Percentiles rank a stretch among this genome's conserved stretches.
These are phyloP conservation scores for Eupsittula cactorum DNA, from an alignment of 2,113 vertebrate genomes.

Conservation along the genomic window DNA sequence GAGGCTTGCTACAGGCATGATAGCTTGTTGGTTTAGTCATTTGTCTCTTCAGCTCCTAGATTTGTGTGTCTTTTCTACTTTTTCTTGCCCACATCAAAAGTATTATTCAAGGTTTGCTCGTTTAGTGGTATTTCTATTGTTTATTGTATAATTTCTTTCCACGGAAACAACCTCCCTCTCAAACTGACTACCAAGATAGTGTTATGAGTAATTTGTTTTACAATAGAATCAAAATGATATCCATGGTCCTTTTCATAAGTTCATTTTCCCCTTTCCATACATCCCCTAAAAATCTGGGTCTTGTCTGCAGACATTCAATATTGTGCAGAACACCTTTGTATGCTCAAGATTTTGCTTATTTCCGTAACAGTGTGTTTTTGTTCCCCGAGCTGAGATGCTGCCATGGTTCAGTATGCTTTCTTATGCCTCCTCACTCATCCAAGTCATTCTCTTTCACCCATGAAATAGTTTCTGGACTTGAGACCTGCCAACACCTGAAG, in stretches of 20 bases:
- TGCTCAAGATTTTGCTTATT: background rate
- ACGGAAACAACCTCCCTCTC: background rate
- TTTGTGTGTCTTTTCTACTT: accelerated
- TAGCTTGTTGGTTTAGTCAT: background rate
- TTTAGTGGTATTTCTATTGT: background rate
- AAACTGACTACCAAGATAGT: background rate
- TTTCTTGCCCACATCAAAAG: background rate
- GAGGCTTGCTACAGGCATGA: background rate
- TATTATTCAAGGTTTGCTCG: background rate
- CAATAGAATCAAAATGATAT: background rate
- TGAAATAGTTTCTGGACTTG: background rate
- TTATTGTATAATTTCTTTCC: background rate
- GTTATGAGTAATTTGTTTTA: background rate
- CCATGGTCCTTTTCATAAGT: background rate
- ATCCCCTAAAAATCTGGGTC: background rate
- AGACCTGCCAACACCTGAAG: background rate
- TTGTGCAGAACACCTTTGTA: background rate
- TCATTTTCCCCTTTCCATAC: background rate
- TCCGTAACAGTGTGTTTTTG: background rate
- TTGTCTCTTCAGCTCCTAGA: background rate
- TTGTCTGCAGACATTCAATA: background rate
- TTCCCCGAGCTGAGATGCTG: background rate
- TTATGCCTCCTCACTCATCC: background rate
- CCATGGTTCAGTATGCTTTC: background rate
- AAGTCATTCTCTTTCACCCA: background rate